Evolutionary conservation across 2,888 invertebrate genomes (phyloP).

Genomic region (Volucella bombylans): DNA sequence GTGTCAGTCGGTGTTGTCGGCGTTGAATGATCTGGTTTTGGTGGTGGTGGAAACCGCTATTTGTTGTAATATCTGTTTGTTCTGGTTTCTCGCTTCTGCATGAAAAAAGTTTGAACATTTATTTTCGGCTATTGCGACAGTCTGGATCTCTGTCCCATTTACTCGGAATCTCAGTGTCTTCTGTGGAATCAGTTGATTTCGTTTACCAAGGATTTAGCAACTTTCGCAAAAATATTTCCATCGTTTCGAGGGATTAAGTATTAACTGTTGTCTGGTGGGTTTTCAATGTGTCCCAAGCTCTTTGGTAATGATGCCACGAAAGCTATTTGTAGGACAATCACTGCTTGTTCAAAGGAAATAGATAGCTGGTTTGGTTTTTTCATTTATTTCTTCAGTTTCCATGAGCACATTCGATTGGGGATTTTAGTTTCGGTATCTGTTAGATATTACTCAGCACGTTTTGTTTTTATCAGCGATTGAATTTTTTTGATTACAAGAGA

Average conservation of each 20-base stretch:
- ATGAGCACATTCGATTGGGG: no score
- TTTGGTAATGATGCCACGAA: slow-evolving; percentile 33
- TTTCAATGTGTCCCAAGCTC: slow-evolving; percentile 16
- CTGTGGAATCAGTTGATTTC: not conserved
- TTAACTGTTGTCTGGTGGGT: slow-evolving; percentile 31
- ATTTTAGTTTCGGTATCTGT: no score
- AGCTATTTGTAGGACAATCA: slow-evolving; percentile 37
- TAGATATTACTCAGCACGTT: no score
- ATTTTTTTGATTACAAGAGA: no score
- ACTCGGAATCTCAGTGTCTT: not conserved
- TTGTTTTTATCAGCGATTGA: no score
- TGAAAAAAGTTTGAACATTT: slow-evolving; percentile 50
- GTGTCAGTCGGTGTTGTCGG: slow-evolving; percentile 21
- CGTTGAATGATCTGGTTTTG: not conserved
- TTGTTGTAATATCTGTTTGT: slow-evolving; percentile 22
- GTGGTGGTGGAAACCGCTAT: slow-evolving; percentile 4
- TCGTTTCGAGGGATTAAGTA: slow-evolving; percentile 23
- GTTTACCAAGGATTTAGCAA: not conserved
- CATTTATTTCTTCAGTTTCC: no score
- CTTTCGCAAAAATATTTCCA: slow-evolving; percentile 17
- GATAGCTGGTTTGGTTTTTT: slow-evolving; percentile 18
- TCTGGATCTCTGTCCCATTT: not conserved
- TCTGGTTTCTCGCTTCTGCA: slow-evolving; percentile 14
- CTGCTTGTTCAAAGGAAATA: slow-evolving; percentile 15
- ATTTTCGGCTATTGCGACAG: slow-evolving; percentile 11